Conservation (phyloP, 2,888 invertebrate species). For the Gymnocheta viridis region DNA sequence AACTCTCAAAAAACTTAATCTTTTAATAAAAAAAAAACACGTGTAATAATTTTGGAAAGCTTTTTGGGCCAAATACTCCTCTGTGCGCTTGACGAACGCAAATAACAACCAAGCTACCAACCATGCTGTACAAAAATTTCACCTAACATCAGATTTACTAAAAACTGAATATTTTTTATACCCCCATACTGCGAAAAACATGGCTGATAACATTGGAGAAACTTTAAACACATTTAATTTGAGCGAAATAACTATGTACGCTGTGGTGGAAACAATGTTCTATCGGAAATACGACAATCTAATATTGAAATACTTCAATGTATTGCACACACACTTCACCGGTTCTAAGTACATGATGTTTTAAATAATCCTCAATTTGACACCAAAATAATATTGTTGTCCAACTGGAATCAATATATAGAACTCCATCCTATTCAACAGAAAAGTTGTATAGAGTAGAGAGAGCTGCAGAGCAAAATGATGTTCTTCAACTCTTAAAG, state of each 20-base stretch:
- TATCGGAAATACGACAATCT: neutral
- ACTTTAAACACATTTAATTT: neutral
- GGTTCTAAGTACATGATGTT: slow-evolving; percentile 2
- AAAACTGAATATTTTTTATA: slow-evolving; percentile 32
- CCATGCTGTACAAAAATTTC: slow-evolving; percentile 7
- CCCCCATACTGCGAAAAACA: neutral
- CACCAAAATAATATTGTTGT: neutral
- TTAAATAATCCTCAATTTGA: slow-evolving; percentile 15
- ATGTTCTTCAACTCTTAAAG: neutral
- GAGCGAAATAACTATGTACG: neutral
- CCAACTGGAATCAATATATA: slow-evolving; percentile 8
- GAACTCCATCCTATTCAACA: slow-evolving; percentile 6
- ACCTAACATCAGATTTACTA: neutral
- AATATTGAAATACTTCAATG: slow-evolving; percentile 27
- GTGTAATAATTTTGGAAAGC: too few species aligned
- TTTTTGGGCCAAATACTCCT: too few species aligned
- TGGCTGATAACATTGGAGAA: neutral
- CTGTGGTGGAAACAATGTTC: slow-evolving; percentile 20
- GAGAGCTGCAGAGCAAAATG: slow-evolving; percentile 9
- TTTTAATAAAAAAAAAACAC: too few species aligned
- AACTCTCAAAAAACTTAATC: too few species aligned
- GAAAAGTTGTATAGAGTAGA: slow-evolving; percentile 3
- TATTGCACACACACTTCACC: slow-evolving; percentile 25
- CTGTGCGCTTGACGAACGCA: too few species aligned
- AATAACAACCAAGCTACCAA: too few species aligned